These are phyloP conservation scores for Lethenteron camtschaticum DNA, from an alignment of 2,113 vertebrate species.

Conservation along the genomic window DNA sequence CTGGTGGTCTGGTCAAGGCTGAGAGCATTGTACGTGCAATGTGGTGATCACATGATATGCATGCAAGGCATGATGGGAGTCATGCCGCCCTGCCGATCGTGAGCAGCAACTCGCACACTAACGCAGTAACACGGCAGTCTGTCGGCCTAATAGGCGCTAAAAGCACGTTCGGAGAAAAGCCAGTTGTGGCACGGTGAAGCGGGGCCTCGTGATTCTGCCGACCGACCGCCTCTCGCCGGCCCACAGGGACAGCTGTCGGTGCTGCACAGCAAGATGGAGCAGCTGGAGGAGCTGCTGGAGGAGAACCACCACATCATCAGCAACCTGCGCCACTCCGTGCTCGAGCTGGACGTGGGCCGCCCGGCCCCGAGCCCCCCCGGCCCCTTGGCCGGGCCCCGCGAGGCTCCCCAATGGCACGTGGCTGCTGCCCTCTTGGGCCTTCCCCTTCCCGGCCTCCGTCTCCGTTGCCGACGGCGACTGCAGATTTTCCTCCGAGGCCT, in stretches of 20 bases:
- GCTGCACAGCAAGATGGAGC: conserved; percentile 87
- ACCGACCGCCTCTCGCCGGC: neutral
- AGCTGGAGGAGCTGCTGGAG: conserved; percentile 89
- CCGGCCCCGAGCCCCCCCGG: too few relatives aligned
- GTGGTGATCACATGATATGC: too few relatives aligned
- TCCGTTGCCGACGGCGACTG: conserved; percentile 13
- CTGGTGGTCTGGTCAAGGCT: too few relatives aligned
- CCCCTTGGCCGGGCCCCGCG: too few relatives aligned
- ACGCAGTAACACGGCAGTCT: neutral
- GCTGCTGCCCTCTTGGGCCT: conserved; percentile 51
- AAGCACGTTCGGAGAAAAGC: neutral
- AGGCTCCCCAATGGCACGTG: conserved; percentile 54
- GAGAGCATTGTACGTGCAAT: too few relatives aligned
- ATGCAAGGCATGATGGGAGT: too few relatives aligned
- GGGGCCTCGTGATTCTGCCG: too few relatives aligned
- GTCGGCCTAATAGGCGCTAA: neutral
- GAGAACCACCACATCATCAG: conserved; percentile 98
- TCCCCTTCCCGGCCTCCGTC: conserved; percentile 51
- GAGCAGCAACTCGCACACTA: too few relatives aligned
- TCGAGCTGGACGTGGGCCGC: conserved; percentile 34
- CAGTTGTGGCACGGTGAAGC: conserved; percentile 6
- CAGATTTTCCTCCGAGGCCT: too few relatives aligned
- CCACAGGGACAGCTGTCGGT: conserved; percentile 84
- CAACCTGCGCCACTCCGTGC: conserved; percentile 94
- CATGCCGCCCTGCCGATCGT: too few relatives aligned